Base-by-base conservation (phyloP, 2,797 vertebrate genomes). In the Lagorchestes hirsutus region DNA sequence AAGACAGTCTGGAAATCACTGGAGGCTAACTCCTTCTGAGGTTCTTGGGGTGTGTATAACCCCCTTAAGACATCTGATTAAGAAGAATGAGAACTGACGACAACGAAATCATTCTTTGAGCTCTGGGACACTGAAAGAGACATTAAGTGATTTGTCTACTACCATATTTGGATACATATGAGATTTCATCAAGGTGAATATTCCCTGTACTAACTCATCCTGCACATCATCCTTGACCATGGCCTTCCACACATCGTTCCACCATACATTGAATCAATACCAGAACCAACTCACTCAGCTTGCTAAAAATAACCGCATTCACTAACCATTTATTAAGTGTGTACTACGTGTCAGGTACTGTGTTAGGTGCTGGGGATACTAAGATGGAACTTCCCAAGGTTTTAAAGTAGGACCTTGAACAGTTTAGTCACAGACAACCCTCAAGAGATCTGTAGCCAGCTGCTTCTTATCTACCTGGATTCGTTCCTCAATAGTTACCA, bases 61-160 rank as follows among this genome's bases (percentile, higher is more conserved):
- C 12, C 16, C 91, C 50, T 87, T 62, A 56, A 95, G 92, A 82
- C n/a, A 90, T 4, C 82, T 97, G 50, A 93, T 54, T 91, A 96
- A 95, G 62, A 93, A 93, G 92, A 59, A 62, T 96, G 40, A 87
- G 40, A 87, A 50, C 92, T 96, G 90, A 95, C 0, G 92, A 62
- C 5, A 94, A 92, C 93, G 96, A 1, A 90, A 87, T 90, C 40
- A 82, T 93, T 93, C 54, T 93, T 82, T 93, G n/a, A 95, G 92
- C n/a, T 57, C 95, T 28, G 67, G 90, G 54, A 24, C 52, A 54
- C 52, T 82, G 74, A 67, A 46, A 94, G 55, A 95, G 56, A 92
- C 54, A 58, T 67, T 58, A 90, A 95, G 74, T 94, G 90, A 92
- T 90, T 95, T 93, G 18, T 46, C 27, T 92, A 5, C 11, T 67